These are phyloP conservation scores for Pica pica DNA, from an alignment of 2,113 vertebrate species.

Conservation along the genomic window DNA sequence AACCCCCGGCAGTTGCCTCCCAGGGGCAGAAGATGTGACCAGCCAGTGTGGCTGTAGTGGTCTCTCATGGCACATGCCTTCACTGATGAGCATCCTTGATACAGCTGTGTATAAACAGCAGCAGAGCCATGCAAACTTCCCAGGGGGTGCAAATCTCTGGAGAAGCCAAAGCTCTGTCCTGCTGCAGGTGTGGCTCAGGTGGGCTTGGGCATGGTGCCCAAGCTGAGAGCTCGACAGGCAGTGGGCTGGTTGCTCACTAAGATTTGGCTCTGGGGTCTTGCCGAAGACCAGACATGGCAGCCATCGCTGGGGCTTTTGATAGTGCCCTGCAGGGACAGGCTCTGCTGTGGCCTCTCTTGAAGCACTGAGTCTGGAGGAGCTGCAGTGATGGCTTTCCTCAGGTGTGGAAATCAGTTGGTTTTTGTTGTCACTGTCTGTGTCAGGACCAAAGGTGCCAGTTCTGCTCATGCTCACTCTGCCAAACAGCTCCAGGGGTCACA, in stretches of 20 bases:
- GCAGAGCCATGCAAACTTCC: not conserved
- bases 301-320: not conserved
- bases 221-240: not conserved
- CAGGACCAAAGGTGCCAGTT: not conserved
- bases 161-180: not conserved
- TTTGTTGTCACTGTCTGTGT: not conserved
- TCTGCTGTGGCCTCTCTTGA: not conserved
- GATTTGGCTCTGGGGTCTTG: not conserved
- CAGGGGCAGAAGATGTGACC: not conserved
- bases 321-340: not conserved
- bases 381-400: not conserved
- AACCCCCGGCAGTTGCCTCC: not conserved
- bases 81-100: not conserved
- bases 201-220: not conserved
- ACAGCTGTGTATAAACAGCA: not conserved
- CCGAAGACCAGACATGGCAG: fast-evolving
- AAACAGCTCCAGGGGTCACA: not conserved
- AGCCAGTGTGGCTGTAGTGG: not conserved
- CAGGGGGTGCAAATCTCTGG: not conserved
- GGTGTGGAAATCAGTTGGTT: not conserved
- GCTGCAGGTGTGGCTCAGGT: not conserved
- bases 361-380: not conserved
- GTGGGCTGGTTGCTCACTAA: not conserved
- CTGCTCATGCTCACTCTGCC: not conserved
- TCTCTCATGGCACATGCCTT: not conserved